Percentiles rank a stretch among this genome's conserved stretches.
Evolutionary conservation across 2,888 invertebrate species (phyloP).

Genomic region (Dorcus hopei): DNA sequence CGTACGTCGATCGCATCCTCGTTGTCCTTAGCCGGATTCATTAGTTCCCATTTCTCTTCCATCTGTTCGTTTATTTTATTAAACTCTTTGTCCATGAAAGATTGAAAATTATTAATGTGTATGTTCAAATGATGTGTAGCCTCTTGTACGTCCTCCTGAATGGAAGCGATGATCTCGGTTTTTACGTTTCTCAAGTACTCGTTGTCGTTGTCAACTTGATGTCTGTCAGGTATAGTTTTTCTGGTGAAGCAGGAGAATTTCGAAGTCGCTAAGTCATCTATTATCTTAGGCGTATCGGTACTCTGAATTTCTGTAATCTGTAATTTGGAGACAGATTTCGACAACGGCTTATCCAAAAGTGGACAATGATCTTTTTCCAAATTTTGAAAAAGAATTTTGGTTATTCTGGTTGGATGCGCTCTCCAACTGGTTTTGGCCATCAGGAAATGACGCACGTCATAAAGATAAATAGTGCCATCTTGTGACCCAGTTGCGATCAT

Average conservation of each 20-base stretch:
- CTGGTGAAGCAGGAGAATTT: slow-evolving; percentile 4
- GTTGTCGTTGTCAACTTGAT: slow-evolving; percentile 5
- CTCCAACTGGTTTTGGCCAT: too few relatives aligned
- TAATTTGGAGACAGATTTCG: not conserved
- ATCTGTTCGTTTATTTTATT: slow-evolving; percentile 34
- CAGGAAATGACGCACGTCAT: too few relatives aligned
- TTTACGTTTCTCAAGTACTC: slow-evolving; percentile 18
- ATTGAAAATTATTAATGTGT: slow-evolving; percentile 38
- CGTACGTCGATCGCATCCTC: slow-evolving; percentile 5
- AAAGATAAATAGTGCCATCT: too few relatives aligned
- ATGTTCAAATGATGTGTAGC: slow-evolving; percentile 34
- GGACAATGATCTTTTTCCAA: slow-evolving; percentile 2
- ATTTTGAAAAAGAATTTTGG: too few relatives aligned
- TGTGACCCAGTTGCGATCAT: too few relatives aligned
- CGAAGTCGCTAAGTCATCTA: not conserved
- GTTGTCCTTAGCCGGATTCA: slow-evolving; percentile 10
- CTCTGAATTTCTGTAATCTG: too few relatives aligned
- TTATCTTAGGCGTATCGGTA: not conserved
- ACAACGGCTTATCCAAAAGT: not conserved
- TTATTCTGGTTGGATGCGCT: too few relatives aligned
- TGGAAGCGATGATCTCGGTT: slow-evolving; percentile 11
- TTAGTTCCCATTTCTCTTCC: slow-evolving; percentile 27
- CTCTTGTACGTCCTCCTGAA: slow-evolving; percentile 28
- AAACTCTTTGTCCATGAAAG: slow-evolving; percentile 38
- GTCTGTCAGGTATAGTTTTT: not conserved